A percentile compares a stretch with the other conserved stretches of the same genome.
These are phyloP conservation scores for Grammomys dolichurus DNA, from an alignment of 2,113 vertebrate species.

Conservation along the genomic window DNA sequence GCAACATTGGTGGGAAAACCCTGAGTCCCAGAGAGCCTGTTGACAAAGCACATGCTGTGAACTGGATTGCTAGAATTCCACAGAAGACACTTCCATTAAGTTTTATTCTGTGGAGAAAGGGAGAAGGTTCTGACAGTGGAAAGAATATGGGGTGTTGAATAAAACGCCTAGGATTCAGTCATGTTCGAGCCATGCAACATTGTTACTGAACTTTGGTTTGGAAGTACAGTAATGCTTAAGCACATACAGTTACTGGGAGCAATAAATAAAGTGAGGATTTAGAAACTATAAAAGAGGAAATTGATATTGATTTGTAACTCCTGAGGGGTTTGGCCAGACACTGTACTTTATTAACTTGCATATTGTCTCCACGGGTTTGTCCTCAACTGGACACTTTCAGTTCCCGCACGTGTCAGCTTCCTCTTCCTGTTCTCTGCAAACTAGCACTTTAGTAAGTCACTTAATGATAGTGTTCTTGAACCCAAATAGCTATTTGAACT, in stretches of 20 bases:
- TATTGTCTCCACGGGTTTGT: slow-evolving; percentile 1
- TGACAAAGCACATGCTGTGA: not conserved
- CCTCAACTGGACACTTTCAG: not conserved
- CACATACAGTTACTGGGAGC: not conserved
- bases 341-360: not conserved
- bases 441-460: slow-evolving; percentile 26
- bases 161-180: not conserved
- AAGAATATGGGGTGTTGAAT: not conserved
- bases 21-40: not conserved
- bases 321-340: not conserved
- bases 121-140: not conserved
- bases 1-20: not conserved
- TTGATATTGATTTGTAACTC: slow-evolving; percentile 26
- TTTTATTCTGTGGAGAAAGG: slow-evolving; percentile 21
- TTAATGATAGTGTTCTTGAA: slow-evolving; percentile 13
- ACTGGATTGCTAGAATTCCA: not conserved
- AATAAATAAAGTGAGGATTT: not conserved
- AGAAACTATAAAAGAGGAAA: slow-evolving; percentile 5
- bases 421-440: slow-evolving; percentile 39
- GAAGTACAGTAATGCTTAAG: not conserved
- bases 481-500: slow-evolving; percentile 36
- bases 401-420: slow-evolving; percentile 9
- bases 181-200: not conserved
- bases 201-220: slow-evolving; percentile 21
- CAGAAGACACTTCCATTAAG: not conserved